Evolutionary conservation across 2,113 vertebrate species (phyloP).

Genomic region (Mesitornis unicolor): DNA sequence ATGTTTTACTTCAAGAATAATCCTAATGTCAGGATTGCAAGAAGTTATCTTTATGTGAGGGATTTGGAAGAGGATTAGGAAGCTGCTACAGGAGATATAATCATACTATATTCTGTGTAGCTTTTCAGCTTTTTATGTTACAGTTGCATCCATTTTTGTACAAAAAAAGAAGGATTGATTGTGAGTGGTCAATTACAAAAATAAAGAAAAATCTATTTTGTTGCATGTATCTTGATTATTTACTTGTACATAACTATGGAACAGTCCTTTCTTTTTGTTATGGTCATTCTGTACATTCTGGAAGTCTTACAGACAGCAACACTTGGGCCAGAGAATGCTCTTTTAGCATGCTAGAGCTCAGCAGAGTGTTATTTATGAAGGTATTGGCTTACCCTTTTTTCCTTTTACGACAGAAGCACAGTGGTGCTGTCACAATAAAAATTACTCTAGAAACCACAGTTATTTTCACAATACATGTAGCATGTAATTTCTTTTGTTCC

Average conservation of each 20-base stretch:
- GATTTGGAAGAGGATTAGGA: constrained; percentile 56
- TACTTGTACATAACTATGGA: not conserved
- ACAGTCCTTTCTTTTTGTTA: not conserved
- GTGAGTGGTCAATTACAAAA: not conserved
- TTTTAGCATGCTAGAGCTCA: not conserved
- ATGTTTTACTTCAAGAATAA: constrained; percentile 55
- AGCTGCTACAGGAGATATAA: not conserved
- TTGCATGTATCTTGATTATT: not conserved
- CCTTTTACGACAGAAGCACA: not conserved
- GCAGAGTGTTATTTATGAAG: not conserved
- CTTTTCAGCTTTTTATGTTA: constrained; percentile 23
- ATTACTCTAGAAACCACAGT: not conserved
- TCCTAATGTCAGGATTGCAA: constrained; percentile 47
- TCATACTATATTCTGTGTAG: not conserved
- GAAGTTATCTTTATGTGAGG: constrained; percentile 43
- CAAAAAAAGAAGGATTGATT: not conserved
- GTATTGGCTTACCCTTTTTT: not conserved
- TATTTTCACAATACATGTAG: not conserved
- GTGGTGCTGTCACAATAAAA: not conserved
- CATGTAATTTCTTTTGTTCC: not conserved
- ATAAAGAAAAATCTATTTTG: constrained; percentile 67
- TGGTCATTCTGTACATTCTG: not conserved
- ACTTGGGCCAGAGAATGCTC: not conserved
- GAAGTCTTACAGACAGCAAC: not conserved
- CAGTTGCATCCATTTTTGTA: constrained; percentile 40